phyloP scores from a whole-genome alignment of 2,888 invertebrate genomes.

The Clunio marinus region DNA sequence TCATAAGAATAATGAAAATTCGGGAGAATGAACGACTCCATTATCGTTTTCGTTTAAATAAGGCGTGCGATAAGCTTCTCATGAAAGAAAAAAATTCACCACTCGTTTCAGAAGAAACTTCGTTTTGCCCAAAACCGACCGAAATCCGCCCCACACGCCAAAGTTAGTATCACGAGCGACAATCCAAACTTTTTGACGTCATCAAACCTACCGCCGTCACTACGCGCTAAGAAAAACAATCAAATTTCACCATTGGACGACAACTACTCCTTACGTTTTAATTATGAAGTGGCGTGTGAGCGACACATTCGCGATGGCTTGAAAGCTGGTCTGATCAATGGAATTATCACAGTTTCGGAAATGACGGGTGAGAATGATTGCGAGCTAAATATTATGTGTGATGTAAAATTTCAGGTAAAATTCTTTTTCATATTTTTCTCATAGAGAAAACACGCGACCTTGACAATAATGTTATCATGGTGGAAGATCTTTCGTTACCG shows the following conservation, averaged over 20 bases:
- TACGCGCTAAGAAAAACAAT: conserved; percentile 25
- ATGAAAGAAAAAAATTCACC: too few species aligned
- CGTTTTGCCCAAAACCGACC: conserved; percentile 32
- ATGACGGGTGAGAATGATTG: conserved; percentile 31
- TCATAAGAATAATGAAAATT: too few species aligned
- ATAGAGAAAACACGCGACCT: conserved; percentile 32
- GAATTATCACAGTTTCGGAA: conserved; percentile 36
- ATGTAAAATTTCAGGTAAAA: not conserved
- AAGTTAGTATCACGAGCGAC: conserved; percentile 22
- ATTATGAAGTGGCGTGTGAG: conserved; percentile 36
- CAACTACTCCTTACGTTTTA: conserved; percentile 3
- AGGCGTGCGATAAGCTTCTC: too few species aligned
- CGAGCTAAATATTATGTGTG: too few species aligned
- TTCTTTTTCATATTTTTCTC: not conserved
- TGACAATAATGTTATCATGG: conserved; percentile 28
- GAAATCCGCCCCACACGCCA: conserved; percentile 27
- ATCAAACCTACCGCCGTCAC: conserved; percentile 30
- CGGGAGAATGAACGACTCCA: too few species aligned
- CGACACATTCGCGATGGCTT: conserved; percentile 34
- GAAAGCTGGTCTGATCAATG: conserved; percentile 33
- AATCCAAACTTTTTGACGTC: conserved; percentile 24
- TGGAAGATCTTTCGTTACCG: conserved; percentile 33
- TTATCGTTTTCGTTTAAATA: too few species aligned
- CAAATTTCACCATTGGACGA: conserved; percentile 35
- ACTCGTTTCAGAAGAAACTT: conserved; percentile 37